Evolutionary conservation across 2,113 vertebrate species (phyloP), one percentile per base, ranked within the genome.

Genomic region (Neogobius melanostomus): DNA sequence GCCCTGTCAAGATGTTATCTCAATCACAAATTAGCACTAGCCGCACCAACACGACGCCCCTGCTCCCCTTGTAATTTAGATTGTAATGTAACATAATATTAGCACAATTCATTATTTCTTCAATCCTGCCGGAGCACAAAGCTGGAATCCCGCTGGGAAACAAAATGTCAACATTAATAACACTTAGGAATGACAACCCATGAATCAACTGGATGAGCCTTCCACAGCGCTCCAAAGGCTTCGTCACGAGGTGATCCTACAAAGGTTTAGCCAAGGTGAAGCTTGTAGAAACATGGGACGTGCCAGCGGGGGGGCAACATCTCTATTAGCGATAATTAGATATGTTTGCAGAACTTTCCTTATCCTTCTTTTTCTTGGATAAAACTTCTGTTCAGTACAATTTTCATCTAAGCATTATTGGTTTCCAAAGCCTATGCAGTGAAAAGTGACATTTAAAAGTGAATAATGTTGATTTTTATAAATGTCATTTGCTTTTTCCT

Each of bases 41-140:
- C 82, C 76, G 5, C 49, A 15, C 77, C 82, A 81, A 67, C 76
- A 74, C 80, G 88, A 86, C 74, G 69, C 73, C 21, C 82, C 76
- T 77, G 79, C 79, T 77, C 72, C 46, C 5, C n/a, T 69, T 57
- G 74, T 83, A 83, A 89, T 82, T 83, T 68, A 63, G 74, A 70
- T 88, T 83, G 88, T 88, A 89, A 82, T 75, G 76, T 82, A 89
- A 82, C 81, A 87, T 83, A 88, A 87, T 80, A 84, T 89, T 85
- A 85, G 69, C 66, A 63, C 81, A 79, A 76, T 79, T 80, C 76
- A 88, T 88, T 86, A 84, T 87, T 89, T 82, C 82, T 74, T 68
- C 79, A 47, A 72, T 82, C 85, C 84, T 11, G 65, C 68, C 46
- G 0, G 59, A 70, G 76, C 21, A 76, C 74, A 78, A 84, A 81